These are phyloP conservation scores for Ploceus nigricollis DNA, from an alignment of 2,113 vertebrate species.

Conservation along the genomic window DNA sequence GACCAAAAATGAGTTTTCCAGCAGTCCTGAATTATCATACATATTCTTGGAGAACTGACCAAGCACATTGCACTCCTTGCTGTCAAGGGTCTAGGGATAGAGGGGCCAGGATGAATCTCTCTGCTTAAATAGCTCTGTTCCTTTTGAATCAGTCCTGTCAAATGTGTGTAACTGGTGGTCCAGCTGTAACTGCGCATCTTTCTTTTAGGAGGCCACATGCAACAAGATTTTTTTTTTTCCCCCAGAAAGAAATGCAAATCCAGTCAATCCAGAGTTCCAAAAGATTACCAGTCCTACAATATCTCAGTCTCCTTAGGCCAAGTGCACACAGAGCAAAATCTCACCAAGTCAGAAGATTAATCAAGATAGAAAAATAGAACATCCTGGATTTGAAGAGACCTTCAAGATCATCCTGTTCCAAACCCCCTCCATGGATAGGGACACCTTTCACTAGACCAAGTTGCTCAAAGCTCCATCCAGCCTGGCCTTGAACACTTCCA, in stretches of 20 bases:
- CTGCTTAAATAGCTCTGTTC: background rate
- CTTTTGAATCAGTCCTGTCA: background rate
- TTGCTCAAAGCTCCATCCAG: background rate
- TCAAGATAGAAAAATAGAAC: background rate
- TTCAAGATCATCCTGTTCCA: background rate
- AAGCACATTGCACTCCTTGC: background rate
- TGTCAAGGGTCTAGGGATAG: background rate
- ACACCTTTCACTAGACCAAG: background rate
- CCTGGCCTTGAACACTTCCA: background rate
- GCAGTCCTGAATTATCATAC: background rate
- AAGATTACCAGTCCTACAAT: background rate
- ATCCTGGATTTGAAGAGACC: background rate
- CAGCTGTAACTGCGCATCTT: background rate
- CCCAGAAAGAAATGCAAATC: background rate
- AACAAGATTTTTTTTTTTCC: background rate
- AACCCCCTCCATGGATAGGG: too few relatives aligned
- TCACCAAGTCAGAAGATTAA: background rate
- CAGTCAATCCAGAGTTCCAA: background rate
- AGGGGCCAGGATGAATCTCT: rapidly evolving
- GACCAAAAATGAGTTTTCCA: background rate
- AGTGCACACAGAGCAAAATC: background rate
- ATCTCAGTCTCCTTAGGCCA: background rate
- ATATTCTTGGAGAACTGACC: background rate
- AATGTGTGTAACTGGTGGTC: background rate
- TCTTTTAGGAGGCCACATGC: background rate